A percentile compares a stretch with the other conserved stretches of the same genome.
phyloP scores from a whole-genome alignment of 2,113 vertebrate species.

The Eudyptes chrysolophus region DNA sequence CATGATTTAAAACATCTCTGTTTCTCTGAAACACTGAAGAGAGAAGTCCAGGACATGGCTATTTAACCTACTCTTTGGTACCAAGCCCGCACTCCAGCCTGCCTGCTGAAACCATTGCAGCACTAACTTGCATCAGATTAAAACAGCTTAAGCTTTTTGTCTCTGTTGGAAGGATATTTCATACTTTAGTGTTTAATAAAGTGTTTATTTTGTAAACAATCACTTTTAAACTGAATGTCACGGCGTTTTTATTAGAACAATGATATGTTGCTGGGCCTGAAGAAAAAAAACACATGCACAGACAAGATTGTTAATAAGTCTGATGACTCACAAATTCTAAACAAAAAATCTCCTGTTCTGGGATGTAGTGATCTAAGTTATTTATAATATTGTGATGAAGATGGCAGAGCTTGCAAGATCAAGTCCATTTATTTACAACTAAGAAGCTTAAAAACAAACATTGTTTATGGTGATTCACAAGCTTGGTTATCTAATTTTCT shows the following conservation, averaged over 20 bases:
- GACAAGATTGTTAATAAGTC: background rate
- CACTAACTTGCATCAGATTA: background rate
- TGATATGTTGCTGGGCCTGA: background rate
- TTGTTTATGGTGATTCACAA: background rate
- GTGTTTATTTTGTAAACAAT: background rate
- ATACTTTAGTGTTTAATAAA: background rate
- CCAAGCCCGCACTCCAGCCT: background rate
- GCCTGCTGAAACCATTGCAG: background rate
- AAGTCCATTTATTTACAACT: background rate
- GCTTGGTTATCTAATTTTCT: background rate
- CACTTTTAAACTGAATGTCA: background rate
- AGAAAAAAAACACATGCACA: fast-evolving
- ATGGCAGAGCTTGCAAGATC: background rate
- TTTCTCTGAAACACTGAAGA: background rate
- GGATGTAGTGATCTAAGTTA: background rate
- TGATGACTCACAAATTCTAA: background rate
- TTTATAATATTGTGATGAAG: background rate
- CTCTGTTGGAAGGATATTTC: background rate
- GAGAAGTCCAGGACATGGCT: background rate
- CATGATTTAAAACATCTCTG: background rate
- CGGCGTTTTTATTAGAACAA: background rate
- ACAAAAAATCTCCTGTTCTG: background rate
- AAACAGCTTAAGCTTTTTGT: background rate
- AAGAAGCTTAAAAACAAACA: background rate
- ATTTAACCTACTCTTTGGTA: background rate